Evolutionary conservation across 2,888 invertebrate species (phyloP).

Genomic region (Ornithoptera alexandrae): DNA sequence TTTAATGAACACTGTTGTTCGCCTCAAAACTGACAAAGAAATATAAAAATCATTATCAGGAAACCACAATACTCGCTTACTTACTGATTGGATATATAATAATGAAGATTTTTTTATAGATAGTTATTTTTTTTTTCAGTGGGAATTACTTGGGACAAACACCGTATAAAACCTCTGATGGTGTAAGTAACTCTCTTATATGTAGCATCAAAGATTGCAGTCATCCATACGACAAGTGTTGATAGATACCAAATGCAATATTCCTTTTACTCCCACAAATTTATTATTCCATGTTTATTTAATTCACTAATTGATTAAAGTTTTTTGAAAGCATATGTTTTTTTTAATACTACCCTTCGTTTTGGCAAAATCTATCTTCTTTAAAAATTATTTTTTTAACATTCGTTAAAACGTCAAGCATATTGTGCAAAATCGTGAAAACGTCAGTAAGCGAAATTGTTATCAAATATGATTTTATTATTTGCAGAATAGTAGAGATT

Average conservation of each 20-base stretch:
- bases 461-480: too few species aligned
- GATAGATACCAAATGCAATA: background rate
- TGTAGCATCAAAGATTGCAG: constrained; percentile 48
- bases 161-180: constrained; percentile 46
- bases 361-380: background rate
- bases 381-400: too few species aligned
- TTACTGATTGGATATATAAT: background rate
- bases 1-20: background rate
- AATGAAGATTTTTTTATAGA: background rate
- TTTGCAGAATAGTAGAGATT: too few species aligned
- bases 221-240: constrained; percentile 22
- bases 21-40: background rate
- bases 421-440: too few species aligned
- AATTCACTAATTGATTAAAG: background rate
- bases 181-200: constrained; percentile 36
- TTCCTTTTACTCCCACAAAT: background rate
- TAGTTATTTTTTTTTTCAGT: constrained; percentile 41
- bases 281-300: background rate
- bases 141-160: constrained; percentile 49
- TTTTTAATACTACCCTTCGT: background rate
- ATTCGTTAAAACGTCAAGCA: too few species aligned
- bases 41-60: background rate
- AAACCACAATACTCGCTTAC: background rate
- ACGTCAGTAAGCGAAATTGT: too few species aligned
- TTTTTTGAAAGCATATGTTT: background rate